Evolutionary conservation across 2,888 invertebrate species (phyloP).

Genomic region (Drosophila paranaensis): DNA sequence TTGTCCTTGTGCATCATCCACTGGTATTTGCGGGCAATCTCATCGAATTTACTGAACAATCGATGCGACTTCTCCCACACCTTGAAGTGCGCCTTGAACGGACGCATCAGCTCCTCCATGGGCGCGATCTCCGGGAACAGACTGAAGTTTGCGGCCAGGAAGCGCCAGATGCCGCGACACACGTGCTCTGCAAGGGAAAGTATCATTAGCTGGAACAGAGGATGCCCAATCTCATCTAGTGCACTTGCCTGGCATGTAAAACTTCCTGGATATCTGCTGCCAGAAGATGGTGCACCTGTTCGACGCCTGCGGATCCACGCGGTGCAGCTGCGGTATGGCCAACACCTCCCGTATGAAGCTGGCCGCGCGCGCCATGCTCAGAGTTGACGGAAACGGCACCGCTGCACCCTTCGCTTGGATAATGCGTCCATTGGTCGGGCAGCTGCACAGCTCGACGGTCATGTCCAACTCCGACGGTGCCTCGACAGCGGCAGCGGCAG

Average conservation of each 20-base stretch:
- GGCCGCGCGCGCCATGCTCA: conserved; percentile 55
- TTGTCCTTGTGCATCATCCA: conserved; percentile 48
- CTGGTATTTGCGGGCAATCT: conserved; percentile 54
- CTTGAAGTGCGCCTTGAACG: conserved; percentile 43
- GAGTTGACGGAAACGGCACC: not conserved
- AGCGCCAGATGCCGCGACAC: conserved; percentile 70
- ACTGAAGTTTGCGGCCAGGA: conserved; percentile 62
- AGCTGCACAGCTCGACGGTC: conserved; percentile 52
- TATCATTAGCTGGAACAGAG: not conserved
- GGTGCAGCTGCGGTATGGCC: conserved; percentile 73
- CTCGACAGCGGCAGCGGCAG: not conserved
- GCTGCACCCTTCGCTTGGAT: conserved; percentile 34
- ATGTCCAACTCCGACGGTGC: conserved; percentile 31
- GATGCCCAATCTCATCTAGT: not conserved
- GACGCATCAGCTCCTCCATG: conserved; percentile 69
- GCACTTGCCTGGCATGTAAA: conserved; percentile 63
- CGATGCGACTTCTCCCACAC: conserved; percentile 65
- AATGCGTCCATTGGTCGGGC: conserved; percentile 34
- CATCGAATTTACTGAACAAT: conserved; percentile 67
- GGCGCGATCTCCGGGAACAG: conserved; percentile 72
- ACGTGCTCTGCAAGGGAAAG: conserved; percentile 41
- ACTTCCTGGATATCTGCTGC: conserved; percentile 56
- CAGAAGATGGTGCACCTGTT: conserved; percentile 47
- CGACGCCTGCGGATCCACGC: conserved; percentile 21
- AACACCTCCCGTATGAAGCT: conserved; percentile 71